Evolutionary conservation across 2,888 invertebrate species (phyloP).

Genomic region (Drosophila mercatorum): DNA sequence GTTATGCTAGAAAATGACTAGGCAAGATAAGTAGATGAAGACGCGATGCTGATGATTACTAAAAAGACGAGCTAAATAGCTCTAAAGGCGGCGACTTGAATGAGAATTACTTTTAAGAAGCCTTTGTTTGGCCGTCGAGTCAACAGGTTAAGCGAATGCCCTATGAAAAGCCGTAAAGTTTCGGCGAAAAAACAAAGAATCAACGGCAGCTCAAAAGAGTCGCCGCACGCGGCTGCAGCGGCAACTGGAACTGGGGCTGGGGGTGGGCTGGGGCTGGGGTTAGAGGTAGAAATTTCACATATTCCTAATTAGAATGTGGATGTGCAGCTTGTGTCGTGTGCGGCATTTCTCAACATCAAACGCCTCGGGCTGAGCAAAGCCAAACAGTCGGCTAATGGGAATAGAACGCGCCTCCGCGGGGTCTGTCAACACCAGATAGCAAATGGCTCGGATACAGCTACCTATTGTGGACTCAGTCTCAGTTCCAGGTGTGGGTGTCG

Average conservation of each 20-base stretch:
- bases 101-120: background rate
- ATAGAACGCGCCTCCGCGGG: conserved; percentile 51
- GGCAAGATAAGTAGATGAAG: conserved; percentile 13
- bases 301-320: conserved; percentile 62
- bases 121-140: conserved; percentile 33
- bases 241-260: background rate
- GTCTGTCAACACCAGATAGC: conserved; percentile 70
- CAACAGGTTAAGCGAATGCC: conserved; percentile 49
- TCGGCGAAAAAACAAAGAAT: conserved; percentile 38
- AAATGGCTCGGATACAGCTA: conserved; percentile 28
- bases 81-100: conserved; percentile 21
- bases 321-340: conserved; percentile 34
- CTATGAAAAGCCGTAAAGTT: conserved; percentile 47
- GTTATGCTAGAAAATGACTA: background rate
- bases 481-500: background rate
- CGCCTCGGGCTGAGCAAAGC: conserved; percentile 16
- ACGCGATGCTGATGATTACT: conserved; percentile 3
- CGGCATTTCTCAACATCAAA: conserved; percentile 50
- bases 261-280: background rate
- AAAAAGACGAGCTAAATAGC: conserved; percentile 17
- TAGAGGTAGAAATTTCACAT: conserved; percentile 23
- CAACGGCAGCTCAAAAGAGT: conserved; percentile 29
- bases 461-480: conserved; percentile 3
- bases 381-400: conserved; percentile 49
- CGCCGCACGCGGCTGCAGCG: background rate